A percentile compares a stretch with the other conserved stretches of the same genome.
phyloP scores from a whole-genome alignment of 2,797 vertebrate genomes.

The Chromis chromis region DNA sequence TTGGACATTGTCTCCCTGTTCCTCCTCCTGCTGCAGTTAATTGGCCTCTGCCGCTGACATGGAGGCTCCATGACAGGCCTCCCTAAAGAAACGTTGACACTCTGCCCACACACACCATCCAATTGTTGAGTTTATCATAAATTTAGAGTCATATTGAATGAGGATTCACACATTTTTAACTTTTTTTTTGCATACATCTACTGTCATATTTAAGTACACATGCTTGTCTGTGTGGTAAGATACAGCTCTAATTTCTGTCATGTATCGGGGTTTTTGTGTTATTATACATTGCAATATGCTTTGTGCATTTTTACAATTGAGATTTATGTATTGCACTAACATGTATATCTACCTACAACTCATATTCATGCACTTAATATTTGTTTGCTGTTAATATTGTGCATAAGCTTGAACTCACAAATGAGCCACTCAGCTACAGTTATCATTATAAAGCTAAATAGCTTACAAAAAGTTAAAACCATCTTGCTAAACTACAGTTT shows the following conservation, averaged over 20 bases:
- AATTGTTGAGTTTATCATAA: too few species aligned
- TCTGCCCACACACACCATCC: background rate
- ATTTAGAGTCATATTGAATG: too few species aligned
- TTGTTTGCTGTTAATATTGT: background rate
- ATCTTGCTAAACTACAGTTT: background rate
- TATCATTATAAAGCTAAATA: too few species aligned
- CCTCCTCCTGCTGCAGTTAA: conserved; percentile 85
- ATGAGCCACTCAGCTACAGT: background rate
- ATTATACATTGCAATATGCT: too few species aligned
- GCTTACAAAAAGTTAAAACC: background rate
- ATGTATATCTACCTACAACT: background rate
- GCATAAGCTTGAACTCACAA: background rate
- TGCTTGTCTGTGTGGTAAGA: background rate
- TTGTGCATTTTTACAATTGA: too few species aligned
- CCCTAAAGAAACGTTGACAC: background rate
- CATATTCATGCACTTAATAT: background rate
- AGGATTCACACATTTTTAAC: too few species aligned
- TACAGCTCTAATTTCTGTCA: background rate
- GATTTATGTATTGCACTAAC: background rate
- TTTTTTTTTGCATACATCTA: too few species aligned
- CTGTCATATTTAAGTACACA: background rate
- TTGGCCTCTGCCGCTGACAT: conserved; percentile 75
- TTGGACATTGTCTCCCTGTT: conserved; percentile 87
- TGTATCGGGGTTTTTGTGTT: background rate
- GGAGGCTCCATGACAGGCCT: background rate